phyloP scores from a whole-genome alignment of 2,113 vertebrate species.

The Cercocebus atys region DNA sequence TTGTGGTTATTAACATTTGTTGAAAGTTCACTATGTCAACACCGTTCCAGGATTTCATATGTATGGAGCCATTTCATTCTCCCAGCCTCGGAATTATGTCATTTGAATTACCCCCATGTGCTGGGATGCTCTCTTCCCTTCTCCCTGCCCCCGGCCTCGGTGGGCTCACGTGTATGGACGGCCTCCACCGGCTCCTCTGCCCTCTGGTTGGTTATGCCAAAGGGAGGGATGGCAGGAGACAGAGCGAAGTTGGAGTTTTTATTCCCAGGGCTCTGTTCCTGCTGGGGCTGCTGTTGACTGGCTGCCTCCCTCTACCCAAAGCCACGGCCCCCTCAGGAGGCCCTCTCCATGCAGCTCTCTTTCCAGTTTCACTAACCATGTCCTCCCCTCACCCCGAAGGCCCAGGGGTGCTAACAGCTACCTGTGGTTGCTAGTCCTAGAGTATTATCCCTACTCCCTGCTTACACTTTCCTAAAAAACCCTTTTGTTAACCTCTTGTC shows the following conservation, averaged over 20 bases:
- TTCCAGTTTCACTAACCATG: not conserved
- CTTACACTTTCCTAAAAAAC: not conserved
- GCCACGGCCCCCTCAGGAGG: not conserved
- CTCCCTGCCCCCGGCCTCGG: not conserved
- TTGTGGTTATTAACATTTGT: not conserved
- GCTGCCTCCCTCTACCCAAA: not conserved
- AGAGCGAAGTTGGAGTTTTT: not conserved
- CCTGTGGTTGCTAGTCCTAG: not conserved
- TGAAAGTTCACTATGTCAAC: not conserved
- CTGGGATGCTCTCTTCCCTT: not conserved
- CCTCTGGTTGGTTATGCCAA: not conserved
- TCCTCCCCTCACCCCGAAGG: not conserved
- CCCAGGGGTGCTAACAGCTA: not conserved
- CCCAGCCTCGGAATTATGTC: not conserved
- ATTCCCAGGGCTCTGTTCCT: not conserved
- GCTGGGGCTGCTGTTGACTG: too few species aligned
- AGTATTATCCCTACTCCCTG: not conserved
- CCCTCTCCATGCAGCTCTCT: not conserved
- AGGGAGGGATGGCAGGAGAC: not conserved
- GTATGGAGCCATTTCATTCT: not conserved
- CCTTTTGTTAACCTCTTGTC: not conserved
- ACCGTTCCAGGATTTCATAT: not conserved
- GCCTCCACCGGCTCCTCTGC: not conserved
- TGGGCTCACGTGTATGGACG: fast-evolving
- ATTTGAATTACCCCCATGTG: not conserved